Evolutionary conservation across 2,888 invertebrate species (phyloP).

Genomic region (Diaprepes abbreviatus): DNA sequence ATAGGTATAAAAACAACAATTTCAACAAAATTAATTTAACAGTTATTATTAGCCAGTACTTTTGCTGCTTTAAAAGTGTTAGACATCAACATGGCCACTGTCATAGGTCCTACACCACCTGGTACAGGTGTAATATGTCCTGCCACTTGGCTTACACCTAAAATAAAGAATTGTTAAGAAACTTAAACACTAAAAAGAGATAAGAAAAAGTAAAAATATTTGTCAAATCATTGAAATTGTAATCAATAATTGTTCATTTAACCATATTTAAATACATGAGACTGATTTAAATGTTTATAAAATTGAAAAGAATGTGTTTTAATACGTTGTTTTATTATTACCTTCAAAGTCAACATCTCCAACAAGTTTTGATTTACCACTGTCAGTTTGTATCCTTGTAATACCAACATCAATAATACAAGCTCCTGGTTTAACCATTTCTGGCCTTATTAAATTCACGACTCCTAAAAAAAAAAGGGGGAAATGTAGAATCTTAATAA

Average conservation of each 20-base stretch:
- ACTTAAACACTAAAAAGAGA: slow-evolving; percentile 2
- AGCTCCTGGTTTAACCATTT: slow-evolving; percentile 92
- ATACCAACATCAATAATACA: slow-evolving; percentile 93
- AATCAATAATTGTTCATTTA: too few species aligned
- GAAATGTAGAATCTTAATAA: too few species aligned
- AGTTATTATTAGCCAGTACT: slow-evolving; percentile 35
- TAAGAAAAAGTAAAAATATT: too few species aligned
- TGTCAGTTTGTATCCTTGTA: slow-evolving; percentile 76
- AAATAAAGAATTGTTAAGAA: slow-evolving; percentile 54
- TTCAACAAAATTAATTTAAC: not conserved
- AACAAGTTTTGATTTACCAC: slow-evolving; percentile 81
- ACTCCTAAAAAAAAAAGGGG: slow-evolving; percentile 73
- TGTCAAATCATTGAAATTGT: too few species aligned
- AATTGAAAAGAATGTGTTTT: too few species aligned
- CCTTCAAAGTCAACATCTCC: slow-evolving; percentile 93
- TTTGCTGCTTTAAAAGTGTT: slow-evolving; percentile 85
- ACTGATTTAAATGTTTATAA: too few species aligned
- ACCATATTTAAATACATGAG: too few species aligned
- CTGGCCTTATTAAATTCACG: slow-evolving; percentile 80
- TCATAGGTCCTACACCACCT: slow-evolving; percentile 94
- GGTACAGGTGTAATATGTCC: slow-evolving; percentile 92
- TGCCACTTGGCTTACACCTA: slow-evolving; percentile 84
- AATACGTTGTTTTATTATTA: slow-evolving; percentile 64
- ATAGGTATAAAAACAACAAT: slow-evolving; percentile 7
- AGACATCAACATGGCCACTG: slow-evolving; percentile 93